These are phyloP conservation scores for Aplocera efformata DNA, from an alignment of 2,888 invertebrate genomes.

Conservation along the genomic window DNA sequence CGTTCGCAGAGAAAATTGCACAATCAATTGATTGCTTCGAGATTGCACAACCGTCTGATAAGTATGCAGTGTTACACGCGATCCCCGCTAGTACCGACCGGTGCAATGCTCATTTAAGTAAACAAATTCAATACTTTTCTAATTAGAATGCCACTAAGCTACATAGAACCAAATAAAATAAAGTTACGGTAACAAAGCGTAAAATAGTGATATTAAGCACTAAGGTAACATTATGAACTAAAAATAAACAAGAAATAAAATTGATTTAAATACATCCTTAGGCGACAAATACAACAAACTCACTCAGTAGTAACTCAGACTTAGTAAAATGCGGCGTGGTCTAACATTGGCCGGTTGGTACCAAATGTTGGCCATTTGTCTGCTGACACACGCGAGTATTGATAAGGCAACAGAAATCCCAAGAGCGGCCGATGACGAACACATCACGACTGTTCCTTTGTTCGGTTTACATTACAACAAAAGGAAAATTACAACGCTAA, in stretches of 20 bases:
- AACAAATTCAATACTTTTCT: conserved; percentile 17
- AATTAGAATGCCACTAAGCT: conserved; percentile 19
- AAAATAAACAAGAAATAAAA: conserved; percentile 43
- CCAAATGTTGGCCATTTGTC: conserved; percentile 47
- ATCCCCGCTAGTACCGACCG: conserved; percentile 27
- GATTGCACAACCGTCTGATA: conserved; percentile 49
- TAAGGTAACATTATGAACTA: conserved; percentile 50
- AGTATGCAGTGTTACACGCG: conserved; percentile 43
- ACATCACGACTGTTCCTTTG: conserved; percentile 38
- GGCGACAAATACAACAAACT: conserved; percentile 52
- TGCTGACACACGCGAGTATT: conserved; percentile 46
- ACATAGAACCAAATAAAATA: conserved; percentile 33
- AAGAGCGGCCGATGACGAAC: conserved; percentile 37
- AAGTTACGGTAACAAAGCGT: conserved; percentile 67
- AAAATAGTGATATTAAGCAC: conserved; percentile 60
- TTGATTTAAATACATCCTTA: conserved; percentile 51
- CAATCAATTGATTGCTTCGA: conserved; percentile 47
- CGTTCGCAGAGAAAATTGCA: conserved; percentile 53
- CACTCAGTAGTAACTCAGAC: conserved; percentile 53
- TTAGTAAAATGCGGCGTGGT: conserved; percentile 59
- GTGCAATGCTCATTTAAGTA: conserved; percentile 21
- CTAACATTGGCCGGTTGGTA: conserved; percentile 48
- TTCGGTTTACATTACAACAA: conserved; percentile 17
- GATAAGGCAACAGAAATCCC: conserved; percentile 46
- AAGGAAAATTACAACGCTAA: conserved; percentile 29